Conservation (phyloP, 2,113 vertebrate species). For the Bungarus multicinctus region DNA sequence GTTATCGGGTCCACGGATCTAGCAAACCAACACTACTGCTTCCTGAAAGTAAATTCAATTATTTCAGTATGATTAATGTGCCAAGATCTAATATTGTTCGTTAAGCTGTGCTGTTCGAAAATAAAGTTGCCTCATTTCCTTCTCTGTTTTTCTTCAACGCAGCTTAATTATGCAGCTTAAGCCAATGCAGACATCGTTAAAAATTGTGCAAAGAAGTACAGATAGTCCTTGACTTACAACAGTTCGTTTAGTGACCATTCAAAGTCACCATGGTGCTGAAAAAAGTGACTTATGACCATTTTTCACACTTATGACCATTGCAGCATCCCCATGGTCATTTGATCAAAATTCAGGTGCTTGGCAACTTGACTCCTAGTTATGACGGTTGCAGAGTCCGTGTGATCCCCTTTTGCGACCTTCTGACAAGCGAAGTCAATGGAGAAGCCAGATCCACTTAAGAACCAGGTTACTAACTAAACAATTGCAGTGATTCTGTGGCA, state of each 20-base stretch:
- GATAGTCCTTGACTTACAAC: neutral
- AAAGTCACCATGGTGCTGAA: neutral
- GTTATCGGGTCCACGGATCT: neutral
- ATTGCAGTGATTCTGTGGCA: neutral
- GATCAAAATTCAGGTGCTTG: neutral
- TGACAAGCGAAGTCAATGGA: neutral
- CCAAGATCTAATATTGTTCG: neutral
- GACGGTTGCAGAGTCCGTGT: neutral
- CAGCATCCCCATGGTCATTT: neutral
- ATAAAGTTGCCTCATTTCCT: neutral
- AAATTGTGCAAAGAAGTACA: neutral
- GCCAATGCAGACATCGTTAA: neutral
- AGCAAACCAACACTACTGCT: neutral
- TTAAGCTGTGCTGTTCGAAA: neutral
- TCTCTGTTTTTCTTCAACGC: neutral
- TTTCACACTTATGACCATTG: neutral
- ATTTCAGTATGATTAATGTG: neutral
- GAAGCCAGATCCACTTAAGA: neutral
- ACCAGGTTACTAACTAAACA: neutral
- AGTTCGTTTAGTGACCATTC: neutral
- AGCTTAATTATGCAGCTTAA: neutral
- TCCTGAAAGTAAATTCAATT: constrained; percentile 2
- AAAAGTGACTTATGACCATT: neutral
- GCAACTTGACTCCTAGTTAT: neutral
- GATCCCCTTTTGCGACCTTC: neutral